Evolutionary conservation across 2,113 vertebrate genomes (phyloP), one percentile per base, ranked within the genome.

Genomic region (Clupea harengus): DNA sequence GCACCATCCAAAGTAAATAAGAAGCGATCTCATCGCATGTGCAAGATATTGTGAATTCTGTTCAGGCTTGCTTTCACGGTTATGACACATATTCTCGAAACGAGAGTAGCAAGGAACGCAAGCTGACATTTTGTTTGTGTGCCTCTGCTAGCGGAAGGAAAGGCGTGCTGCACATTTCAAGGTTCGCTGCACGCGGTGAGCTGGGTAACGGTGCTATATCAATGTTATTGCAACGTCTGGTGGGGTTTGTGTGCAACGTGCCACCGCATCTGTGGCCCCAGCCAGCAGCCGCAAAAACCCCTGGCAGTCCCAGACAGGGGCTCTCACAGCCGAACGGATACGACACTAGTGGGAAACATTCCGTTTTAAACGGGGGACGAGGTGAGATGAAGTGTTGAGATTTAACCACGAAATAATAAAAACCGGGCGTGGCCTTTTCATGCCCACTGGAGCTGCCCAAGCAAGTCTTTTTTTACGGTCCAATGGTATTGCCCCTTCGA

Each of bases 41-140:
- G 60, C 6, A 8, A 78, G 72, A 78, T 15, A 78, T 78, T 39
- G 28, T 44, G 72, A 39, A 32, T 5, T 78, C 32, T 6, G 72
- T 13, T 32, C 72, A 28, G 25, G 72, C 72, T 32, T 44, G 32
- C 72, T 5, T 39, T 28, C 11, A 17, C 17, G 32, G 28, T 78
- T 78, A 78, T 39, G 72, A 78, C 72, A 15, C 32, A 2, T 78
- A 78, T 78, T 78, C 13, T 0, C 17, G 25, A 32, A 47, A 13
- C 3, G 13, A 44, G 28, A 44, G 13, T 3, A 17, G 32, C 0
- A 28, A 13, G 9, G 67, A 28, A 75, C 4, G 67, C 67, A 15
- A 4, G 10, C 72, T 78, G 72, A 78, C 72, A 78, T 78, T 78
- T 78, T 78, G 72, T 78, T 78, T 78, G 72, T 78, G 28, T 78